A percentile compares a stretch with the other conserved stretches of the same genome.
These are phyloP conservation scores for Drosophila yakuba DNA, from an alignment of 1,140 invertebrate species.

Conservation along the genomic window DNA sequence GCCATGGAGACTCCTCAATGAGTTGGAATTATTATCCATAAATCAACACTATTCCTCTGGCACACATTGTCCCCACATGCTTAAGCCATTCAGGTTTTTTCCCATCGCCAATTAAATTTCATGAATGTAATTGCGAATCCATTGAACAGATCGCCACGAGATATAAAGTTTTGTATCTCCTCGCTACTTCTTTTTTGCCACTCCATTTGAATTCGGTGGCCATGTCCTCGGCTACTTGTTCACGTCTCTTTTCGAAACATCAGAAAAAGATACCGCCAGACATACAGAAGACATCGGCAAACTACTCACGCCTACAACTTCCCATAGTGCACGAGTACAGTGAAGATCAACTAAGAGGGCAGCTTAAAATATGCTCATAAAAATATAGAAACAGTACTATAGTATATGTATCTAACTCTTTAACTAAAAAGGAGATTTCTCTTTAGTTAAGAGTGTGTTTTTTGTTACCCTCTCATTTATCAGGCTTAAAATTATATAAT, in stretches of 20 bases:
- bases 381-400: too few species aligned
- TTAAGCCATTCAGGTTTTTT: constrained; percentile 38
- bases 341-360: background rate
- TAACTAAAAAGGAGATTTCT: too few species aligned
- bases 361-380: too few species aligned
- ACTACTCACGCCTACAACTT: constrained; percentile 68
- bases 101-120: constrained; percentile 60
- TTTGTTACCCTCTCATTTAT: too few species aligned
- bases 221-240: constrained; percentile 67
- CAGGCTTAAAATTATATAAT: too few species aligned
- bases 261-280: constrained; percentile 47
- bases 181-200: constrained; percentile 33
- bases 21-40: constrained; percentile 31
- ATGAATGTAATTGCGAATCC: constrained; percentile 52
- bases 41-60: constrained; percentile 2
- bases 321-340: constrained; percentile 31
- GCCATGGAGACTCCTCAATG: constrained; percentile 14
- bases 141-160: constrained; percentile 46
- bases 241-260: constrained; percentile 52
- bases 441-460: too few species aligned
- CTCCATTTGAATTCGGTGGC: constrained; percentile 43
- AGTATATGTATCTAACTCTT: too few species aligned
- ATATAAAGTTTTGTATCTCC: constrained; percentile 21
- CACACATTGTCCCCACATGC: constrained; percentile 53
- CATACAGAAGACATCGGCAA: constrained; percentile 25